Base-by-base conservation (phyloP, 2,888 invertebrate species). In the Ectemnius lituratus region DNA sequence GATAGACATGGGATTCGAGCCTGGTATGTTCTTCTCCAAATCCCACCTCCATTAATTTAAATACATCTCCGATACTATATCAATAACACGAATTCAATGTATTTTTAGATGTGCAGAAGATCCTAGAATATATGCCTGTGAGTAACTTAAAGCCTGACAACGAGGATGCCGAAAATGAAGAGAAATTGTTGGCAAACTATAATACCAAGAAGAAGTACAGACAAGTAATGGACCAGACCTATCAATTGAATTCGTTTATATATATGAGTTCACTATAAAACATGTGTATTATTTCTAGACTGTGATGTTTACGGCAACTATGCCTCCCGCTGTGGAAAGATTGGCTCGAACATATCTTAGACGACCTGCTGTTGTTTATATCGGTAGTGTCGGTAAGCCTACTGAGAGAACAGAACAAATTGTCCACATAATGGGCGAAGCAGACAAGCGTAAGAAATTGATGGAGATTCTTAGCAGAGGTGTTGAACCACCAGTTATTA, bases 1-100 rank as follows among this genome's bases (percentile, higher is more conserved):
- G 99, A 98, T 99, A 91, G 99, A 99, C 93, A 99, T 99, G 97
- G 99, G 99, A 90, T 99, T 99, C 90, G 99, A 99, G 91, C 97
- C 98, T 57, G 91, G 91, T 91, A 83, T 66, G 27, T 92, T 62
- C 5, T 18, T 23, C 46, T 58, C 20, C 18, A 23, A 14, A 46
- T 92, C 49, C 23, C 23, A n/a, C 1, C 65, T 58, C 11, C 8
- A 37, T 0, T 8, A 23, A 23, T 3, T 8, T 58, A 5, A 47
- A 23, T 2, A 46, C 52, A 1, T 37, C 20, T 14, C 11, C 62
- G 1, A 13, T 18, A 11, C 11, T 20, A 67, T 6, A 0, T 45
- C 49, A 23, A 23, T 23, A 20, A 23, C 23, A 59, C 11, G 49
- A 45, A 63, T 60, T 57, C 60, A 13, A 14, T 14, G 4, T 46